phyloP scores from a whole-genome alignment of 2,113 vertebrate genomes.

The Triplophysa tibetana region DNA sequence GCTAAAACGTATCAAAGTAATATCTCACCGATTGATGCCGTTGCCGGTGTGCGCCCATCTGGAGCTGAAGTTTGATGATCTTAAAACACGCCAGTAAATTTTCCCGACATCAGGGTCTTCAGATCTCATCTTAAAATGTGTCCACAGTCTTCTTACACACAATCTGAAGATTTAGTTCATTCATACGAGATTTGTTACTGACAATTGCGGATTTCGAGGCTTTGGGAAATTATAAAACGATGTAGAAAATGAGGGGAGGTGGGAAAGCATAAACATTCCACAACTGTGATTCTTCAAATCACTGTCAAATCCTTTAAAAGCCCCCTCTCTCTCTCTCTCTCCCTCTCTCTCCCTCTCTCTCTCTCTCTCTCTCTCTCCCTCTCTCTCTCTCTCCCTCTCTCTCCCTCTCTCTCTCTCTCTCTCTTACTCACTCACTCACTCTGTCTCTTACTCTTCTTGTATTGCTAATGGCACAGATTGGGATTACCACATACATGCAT shows the following conservation, averaged over 20 bases:
- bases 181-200: conserved; percentile 38
- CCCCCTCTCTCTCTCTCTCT: conserved; percentile 56
- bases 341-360: conserved; percentile 17
- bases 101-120: conserved; percentile 55
- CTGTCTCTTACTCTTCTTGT: neutral
- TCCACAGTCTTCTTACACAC: conserved; percentile 44
- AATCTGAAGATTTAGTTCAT: conserved; percentile 8
- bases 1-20: too few species aligned
- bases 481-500: conserved; percentile 73
- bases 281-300: conserved; percentile 75
- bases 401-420: conserved; percentile 42
- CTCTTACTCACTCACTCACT: neutral
- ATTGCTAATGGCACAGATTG: conserved; percentile 67
- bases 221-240: conserved; percentile 25
- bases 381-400: conserved; percentile 36
- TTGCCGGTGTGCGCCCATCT: conserved; percentile 47
- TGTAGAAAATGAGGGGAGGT: conserved; percentile 55
- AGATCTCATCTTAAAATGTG: conserved; percentile 63
- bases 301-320: conserved; percentile 81
- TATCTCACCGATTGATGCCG: conserved; percentile 18
- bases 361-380: conserved; percentile 5
- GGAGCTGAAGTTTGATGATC: conserved; percentile 52
- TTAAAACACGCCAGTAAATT: conserved; percentile 47
- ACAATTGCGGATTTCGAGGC: conserved; percentile 2
- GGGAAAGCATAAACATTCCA: conserved; percentile 64